Conservation (phyloP, 2,888 invertebrate species). For the Sphaerophoria rueppellii region DNA sequence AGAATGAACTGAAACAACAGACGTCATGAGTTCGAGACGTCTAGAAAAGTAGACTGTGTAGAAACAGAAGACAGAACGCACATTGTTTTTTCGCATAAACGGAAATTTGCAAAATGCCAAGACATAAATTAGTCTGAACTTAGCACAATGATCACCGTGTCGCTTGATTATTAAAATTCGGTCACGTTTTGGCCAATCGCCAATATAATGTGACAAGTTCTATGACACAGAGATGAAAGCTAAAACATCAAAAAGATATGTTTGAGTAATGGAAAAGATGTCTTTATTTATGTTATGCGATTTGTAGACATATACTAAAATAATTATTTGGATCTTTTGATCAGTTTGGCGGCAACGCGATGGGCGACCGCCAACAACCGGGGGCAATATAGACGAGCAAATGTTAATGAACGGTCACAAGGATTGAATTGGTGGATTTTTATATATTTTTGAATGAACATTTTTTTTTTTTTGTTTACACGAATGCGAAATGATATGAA, state of each 20-base stretch:
- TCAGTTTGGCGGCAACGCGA: constrained; percentile 24
- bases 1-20: no score
- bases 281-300: constrained; percentile 62
- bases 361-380: no score
- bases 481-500: no score
- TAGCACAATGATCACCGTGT: background rate
- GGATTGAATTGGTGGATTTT: constrained; percentile 17
- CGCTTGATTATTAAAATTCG: background rate
- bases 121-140: background rate
- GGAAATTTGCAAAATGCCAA: background rate
- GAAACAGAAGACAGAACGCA: no score
- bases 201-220: constrained; percentile 45
- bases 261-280: constrained; percentile 46
- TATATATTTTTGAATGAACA: no score
- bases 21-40: no score
- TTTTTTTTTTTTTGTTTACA: no score
- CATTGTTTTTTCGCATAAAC: background rate
- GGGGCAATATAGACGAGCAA: background rate
- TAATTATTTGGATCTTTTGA: constrained; percentile 54
- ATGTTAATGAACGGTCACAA: constrained; percentile 60
- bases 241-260: constrained; percentile 60
- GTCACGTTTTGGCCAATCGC: constrained; percentile 44
- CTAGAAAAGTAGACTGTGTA: no score
- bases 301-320: constrained; percentile 57
- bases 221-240: constrained; percentile 44